Conservation (phyloP, 2,888 invertebrate species). For the Drosophila mercatorum region DNA sequence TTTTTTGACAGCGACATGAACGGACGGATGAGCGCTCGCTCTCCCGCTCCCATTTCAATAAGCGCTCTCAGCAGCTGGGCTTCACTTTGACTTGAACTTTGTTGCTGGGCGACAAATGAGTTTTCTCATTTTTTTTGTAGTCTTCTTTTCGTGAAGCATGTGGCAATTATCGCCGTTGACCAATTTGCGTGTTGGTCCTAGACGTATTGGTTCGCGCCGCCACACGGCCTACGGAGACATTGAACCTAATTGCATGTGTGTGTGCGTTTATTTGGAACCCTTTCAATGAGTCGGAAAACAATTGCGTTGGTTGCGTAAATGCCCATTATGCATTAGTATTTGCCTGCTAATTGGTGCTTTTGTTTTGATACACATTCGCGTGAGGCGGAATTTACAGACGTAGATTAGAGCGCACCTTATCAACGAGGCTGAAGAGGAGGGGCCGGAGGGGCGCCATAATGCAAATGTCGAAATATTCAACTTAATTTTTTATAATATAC, state of each 20-base stretch:
- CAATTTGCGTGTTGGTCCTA: slow-evolving; percentile 8
- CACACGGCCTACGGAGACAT: not conserved
- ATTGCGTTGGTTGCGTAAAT: slow-evolving; percentile 55
- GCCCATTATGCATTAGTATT: slow-evolving; percentile 35
- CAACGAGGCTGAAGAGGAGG: slow-evolving; percentile 31
- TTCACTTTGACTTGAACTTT: slow-evolving; percentile 30
- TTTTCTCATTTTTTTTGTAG: not conserved
- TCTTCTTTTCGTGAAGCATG: slow-evolving; percentile 9
- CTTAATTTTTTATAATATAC: slow-evolving; percentile 5
- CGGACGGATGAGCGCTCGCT: not conserved
- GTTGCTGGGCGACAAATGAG: slow-evolving; percentile 43
- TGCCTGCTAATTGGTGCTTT: slow-evolving; percentile 72
- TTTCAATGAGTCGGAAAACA: slow-evolving; percentile 33
- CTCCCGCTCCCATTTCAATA: slow-evolving; percentile 12
- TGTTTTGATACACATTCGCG: slow-evolving; percentile 73
- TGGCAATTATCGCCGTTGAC: slow-evolving; percentile 16
- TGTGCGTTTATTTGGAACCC: slow-evolving; percentile 29
- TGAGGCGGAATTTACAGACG: slow-evolving; percentile 18
- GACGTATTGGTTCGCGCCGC: not conserved
- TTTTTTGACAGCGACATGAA: slow-evolving; percentile 22
- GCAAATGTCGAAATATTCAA: slow-evolving; percentile 22
- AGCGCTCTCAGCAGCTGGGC: slow-evolving; percentile 10
- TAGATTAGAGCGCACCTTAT: slow-evolving; percentile 52
- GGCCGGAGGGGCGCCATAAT: slow-evolving; percentile 20
- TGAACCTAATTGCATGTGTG: slow-evolving; percentile 3